phyloP scores from a whole-genome alignment of 2,113 vertebrate genomes.

The Danionella cerebrum region DNA sequence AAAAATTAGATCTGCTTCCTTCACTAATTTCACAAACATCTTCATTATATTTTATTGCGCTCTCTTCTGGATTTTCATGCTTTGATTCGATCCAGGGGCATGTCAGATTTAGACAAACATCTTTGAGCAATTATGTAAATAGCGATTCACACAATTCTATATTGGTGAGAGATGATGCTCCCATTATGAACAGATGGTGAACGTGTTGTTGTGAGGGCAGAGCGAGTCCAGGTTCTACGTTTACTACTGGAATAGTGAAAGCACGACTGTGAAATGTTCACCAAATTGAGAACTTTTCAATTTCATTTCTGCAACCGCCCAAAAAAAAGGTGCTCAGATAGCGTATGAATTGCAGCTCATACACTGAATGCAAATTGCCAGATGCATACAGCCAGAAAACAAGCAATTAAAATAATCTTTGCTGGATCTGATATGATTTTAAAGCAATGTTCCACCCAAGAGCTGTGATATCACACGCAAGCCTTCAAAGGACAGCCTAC shows the following conservation, averaged over 20 bases:
- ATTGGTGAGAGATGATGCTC: constrained; percentile 91
- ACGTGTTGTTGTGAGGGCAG: constrained; percentile 67
- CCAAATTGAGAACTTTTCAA: too few relatives aligned
- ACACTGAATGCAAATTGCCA: constrained; percentile 32
- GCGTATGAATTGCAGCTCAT: constrained; percentile 8
- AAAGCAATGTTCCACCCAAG: constrained; percentile 26
- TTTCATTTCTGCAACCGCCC: too few relatives aligned
- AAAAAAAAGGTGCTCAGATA: too few relatives aligned
- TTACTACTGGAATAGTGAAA: constrained; percentile 39
- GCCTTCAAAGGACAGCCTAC: constrained; percentile 34
- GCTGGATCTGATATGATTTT: constrained; percentile 32
- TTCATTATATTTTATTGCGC: constrained; percentile 55
- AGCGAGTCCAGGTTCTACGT: constrained; percentile 58
- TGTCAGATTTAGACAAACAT: constrained; percentile 89
- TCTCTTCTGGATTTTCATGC: constrained; percentile 51
- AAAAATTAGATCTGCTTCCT: constrained; percentile 81
- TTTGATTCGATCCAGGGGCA: constrained; percentile 65
- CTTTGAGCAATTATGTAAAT: constrained; percentile 98
- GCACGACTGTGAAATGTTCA: too few relatives aligned
- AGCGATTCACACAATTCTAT: constrained; percentile 80
- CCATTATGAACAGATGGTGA: constrained; percentile 96
- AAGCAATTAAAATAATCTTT: constrained; percentile 37
- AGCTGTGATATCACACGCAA: constrained; percentile 19
- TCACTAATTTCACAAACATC: constrained; percentile 82
- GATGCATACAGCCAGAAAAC: not conserved